Base-by-base conservation (phyloP, 2,797 vertebrate genomes). In the Mus spretus region DNA sequence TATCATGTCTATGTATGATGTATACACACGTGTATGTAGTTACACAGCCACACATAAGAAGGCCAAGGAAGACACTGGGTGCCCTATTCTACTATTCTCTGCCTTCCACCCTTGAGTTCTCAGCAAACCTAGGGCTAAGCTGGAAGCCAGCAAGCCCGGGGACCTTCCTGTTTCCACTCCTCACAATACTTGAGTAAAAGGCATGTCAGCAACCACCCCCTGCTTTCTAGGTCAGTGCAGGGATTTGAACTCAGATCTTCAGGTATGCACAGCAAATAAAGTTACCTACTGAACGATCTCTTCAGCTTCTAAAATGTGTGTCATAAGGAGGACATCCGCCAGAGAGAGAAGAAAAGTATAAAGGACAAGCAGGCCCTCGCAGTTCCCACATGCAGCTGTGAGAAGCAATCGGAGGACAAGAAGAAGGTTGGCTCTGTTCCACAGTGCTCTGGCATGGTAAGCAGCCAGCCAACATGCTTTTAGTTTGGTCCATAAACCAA, bases 381-480 rank as follows among this genome's bases (percentile, higher is more conserved):
- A 19, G 55, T n/a, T 80, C 57, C 31, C 53, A 37, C 47, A 6
- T 26, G n/a, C 22, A 12, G 10, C 40, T 2, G 12, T 8, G 47
- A 77, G 1, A 13, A 19, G 31, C 67, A 15, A 31, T 1, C 1
- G 5, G 7, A 47, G 34, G 6, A 19, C 37, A 11, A 55, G 2
- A 0, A 0, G 75, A 40, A 37, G 14, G 4, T 12, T 3, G 72
- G 61, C 40, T 63, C 15, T 8, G 3, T 0, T 6, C 65, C 7
- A 4, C 14, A 19, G 17, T 11, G 26, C 24, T 37, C 86, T 34
- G 19, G 19, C 57, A 0, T 92, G 93, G 47, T 67, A 95, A 89
- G 57, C 87, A 92, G 89, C 13, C 40, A 24, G 12, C n/a, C 55
- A 11, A 3, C 26, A 22, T 0, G 47, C 44, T 63, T 65, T 82